These are phyloP conservation scores for Blastomussa wellsi DNA, from an alignment of 92 coral and sea anemone species.

Conservation along the genomic window DNA sequence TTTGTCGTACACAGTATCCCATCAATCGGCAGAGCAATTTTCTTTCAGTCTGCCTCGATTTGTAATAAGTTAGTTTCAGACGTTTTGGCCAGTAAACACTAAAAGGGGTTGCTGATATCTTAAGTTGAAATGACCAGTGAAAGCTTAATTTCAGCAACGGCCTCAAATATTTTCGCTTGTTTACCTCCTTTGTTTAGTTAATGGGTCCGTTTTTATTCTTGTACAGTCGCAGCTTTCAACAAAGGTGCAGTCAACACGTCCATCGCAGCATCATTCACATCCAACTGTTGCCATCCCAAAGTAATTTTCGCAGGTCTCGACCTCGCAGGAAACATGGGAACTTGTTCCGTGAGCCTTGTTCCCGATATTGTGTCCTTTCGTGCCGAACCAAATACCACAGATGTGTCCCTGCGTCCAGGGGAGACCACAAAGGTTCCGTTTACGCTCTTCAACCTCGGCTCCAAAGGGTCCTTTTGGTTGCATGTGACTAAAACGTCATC, in stretches of 20 bases:
- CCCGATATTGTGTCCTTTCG: constrained; percentile 40
- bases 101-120: too few species aligned
- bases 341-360: constrained; percentile 35
- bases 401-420: constrained; percentile 16
- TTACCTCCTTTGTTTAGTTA: too few species aligned
- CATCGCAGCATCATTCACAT: constrained; percentile 24
- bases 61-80: too few species aligned
- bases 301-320: constrained; percentile 40
- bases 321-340: constrained; percentile 53
- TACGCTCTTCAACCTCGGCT: constrained; percentile 44
- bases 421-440: constrained; percentile 44
- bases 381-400: constrained; percentile 16
- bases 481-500: constrained; percentile 21
- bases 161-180: background rate
- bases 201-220: background rate
- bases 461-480: constrained; percentile 40
- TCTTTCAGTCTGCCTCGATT: background rate
- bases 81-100: background rate
- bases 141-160: too few species aligned
- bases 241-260: constrained; percentile 36
- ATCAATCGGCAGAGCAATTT: too few species aligned
- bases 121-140: too few species aligned
- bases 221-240: constrained; percentile 32
- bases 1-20: too few species aligned
- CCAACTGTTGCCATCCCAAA: constrained; percentile 48